Evolutionary conservation across 2,113 vertebrate genomes (phyloP).

Genomic region (Hypomesus transpacificus): DNA sequence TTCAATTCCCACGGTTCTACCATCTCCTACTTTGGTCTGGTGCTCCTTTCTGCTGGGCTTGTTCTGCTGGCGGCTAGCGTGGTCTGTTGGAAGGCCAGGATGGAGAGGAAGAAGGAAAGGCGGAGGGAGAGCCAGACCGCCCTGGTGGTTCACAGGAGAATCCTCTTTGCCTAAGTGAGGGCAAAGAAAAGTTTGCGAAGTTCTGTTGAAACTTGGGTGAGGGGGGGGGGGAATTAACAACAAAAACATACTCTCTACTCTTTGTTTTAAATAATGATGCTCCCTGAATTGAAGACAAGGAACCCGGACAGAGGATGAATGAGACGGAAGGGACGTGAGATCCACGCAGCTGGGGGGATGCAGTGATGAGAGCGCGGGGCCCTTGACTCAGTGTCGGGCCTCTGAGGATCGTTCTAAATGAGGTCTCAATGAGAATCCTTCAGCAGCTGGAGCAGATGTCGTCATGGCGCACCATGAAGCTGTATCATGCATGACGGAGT

Average conservation of each 20-base stretch:
- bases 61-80: conserved; percentile 82
- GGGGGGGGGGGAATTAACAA: background rate
- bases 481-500: conserved; percentile 16
- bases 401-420: no score
- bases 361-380: background rate
- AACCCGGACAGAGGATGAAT: no score
- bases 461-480: conserved; percentile 4
- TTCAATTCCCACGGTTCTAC: conserved; percentile 97
- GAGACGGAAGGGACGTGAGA: no score
- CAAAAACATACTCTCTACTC: background rate
- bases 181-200: background rate
- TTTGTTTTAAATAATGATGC: background rate
- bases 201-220: background rate
- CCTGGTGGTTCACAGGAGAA: conserved; percentile 82
- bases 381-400: background rate
- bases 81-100: conserved; percentile 86
- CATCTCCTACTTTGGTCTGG: conserved; percentile 92
- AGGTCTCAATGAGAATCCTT: no score
- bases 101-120: conserved; percentile 83
- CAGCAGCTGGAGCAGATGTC: conserved; percentile 41
- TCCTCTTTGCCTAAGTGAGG: conserved; percentile 66
- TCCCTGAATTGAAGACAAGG: background rate
- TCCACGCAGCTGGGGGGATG: background rate
- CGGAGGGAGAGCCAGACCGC: conserved; percentile 91
- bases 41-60: conserved; percentile 84